phyloP scores from a whole-genome alignment of 2,888 invertebrate species.

The Eilema sororculum region DNA sequence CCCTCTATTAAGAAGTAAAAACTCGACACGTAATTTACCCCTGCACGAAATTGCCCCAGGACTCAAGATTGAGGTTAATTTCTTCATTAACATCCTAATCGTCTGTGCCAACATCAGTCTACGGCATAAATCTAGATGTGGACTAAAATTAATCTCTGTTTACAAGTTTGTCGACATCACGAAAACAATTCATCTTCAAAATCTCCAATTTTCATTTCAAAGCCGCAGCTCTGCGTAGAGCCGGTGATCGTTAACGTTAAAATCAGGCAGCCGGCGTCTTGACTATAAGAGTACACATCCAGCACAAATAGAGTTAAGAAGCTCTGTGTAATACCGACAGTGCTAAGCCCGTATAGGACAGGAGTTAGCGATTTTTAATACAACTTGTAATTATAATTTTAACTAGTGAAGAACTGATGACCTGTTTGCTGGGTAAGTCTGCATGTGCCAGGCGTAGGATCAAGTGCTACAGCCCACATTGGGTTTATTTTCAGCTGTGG shows the following conservation, averaged over 20 bases:
- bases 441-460: too few relatives aligned
- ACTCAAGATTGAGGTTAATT: background rate
- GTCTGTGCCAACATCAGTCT: background rate
- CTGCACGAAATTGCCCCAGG: background rate
- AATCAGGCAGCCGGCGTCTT: slow-evolving; percentile 32
- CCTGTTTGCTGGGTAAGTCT: too few relatives aligned
- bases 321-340: slow-evolving; percentile 27
- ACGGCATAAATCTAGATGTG: background rate
- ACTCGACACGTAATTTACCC: background rate
- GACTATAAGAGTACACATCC: slow-evolving; percentile 29
- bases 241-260: slow-evolving; percentile 31
- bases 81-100: slow-evolving; percentile 2
- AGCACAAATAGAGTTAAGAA: slow-evolving; percentile 37
- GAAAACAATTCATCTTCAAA: slow-evolving; percentile 14
- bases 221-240: slow-evolving; percentile 21
- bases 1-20: background rate
- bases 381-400: too few relatives aligned
- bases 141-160: slow-evolving; percentile 11
- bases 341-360: background rate
- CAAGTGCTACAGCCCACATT: too few relatives aligned
- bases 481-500: too few relatives aligned
- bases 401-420: too few relatives aligned
- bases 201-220: slow-evolving; percentile 13
- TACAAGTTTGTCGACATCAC: slow-evolving; percentile 5
- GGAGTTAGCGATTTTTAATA: slow-evolving; percentile 17